Evolutionary conservation across 2,797 vertebrate species (phyloP), one percentile per base, ranked within the genome.

Genomic region (Botia kubotai): DNA sequence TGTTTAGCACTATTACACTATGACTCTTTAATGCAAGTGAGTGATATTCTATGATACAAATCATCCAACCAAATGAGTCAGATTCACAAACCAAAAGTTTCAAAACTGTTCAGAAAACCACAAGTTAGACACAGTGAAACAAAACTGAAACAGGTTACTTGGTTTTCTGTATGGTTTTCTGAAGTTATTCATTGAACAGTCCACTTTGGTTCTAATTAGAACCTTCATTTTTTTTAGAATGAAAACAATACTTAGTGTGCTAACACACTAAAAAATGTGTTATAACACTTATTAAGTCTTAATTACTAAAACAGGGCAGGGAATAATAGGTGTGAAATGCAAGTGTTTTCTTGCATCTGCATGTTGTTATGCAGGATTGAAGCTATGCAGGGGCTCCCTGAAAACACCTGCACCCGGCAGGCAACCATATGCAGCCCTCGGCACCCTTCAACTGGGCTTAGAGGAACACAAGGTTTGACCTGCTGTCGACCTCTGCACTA

Each of bases 361-460:
- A 63, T 50, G 77, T 76, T 74, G 33, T 21, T 53, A 6, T 19
- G 57, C 19, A 50, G 58, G 23, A 55, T 14, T 13, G 57, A 43
- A 48, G 60, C 62, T 63, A 26, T 8, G 65, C 39, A 26, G 12
- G 21, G 48, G 4, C 79, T 48, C 39, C 77, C 68, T 82, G 58
- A 81, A 87, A 90, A 88, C 93, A 94, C 93, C 93, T 94, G 92
- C 85, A 87, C 87, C 91, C 92, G 91, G 79, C 87, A 92, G 92
- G 93, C 89, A 83, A 90, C 86, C 89, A 88, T 36, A 2, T 7
- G 68, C 87, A 80, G 80, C 86, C 92, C 92, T 90, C 84, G 82
- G 88, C 90, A 92, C 91, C 87, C 88, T 93, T 93, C 93, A 95
- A 92, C 93, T 94, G 93, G 90, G 91, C 76, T 85, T 86, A 91